Evolutionary conservation across 2,113 vertebrate species (phyloP).

Genomic region (Spilogale gracilis): DNA sequence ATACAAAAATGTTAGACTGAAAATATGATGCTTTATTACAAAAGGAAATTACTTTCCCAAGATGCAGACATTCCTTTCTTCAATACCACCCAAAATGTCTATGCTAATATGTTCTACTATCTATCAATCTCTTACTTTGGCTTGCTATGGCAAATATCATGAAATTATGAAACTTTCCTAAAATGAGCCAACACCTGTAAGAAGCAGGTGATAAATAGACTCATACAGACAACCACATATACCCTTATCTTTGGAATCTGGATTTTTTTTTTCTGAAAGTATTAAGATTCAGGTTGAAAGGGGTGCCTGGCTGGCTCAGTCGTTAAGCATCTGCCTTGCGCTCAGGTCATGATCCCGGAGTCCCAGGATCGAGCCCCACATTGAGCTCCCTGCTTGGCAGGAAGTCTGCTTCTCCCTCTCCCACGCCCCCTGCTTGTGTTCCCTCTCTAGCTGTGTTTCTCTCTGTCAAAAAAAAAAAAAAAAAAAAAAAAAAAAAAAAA

Average conservation of each 20-base stretch:
- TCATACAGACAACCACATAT: not conserved
- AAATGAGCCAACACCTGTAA: conserved; percentile 43
- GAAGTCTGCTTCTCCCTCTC: no score
- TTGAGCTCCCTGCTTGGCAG: no score
- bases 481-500: no score
- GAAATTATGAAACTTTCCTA: conserved; percentile 55
- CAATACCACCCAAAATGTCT: not conserved
- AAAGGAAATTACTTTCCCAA: conserved; percentile 5
- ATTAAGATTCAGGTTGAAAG: conserved; percentile 13
- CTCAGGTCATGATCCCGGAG: no score
- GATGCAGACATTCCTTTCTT: not conserved
- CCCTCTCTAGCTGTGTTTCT: no score
- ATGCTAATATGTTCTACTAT: not conserved
- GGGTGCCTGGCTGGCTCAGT: no score
- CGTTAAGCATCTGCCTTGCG: no score
- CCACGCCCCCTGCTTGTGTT: no score
- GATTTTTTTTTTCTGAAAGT: not conserved
- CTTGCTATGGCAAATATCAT: not conserved
- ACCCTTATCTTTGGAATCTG: conserved; percentile 8
- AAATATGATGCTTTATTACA: not conserved
- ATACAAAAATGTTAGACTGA: not conserved
- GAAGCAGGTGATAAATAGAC: not conserved
- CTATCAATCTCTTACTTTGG: not conserved
- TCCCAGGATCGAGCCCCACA: no score
- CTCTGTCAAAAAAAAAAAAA: no score